Base-by-base conservation (phyloP, 2,888 invertebrate species). In the Drosophila algonquin region DNA sequence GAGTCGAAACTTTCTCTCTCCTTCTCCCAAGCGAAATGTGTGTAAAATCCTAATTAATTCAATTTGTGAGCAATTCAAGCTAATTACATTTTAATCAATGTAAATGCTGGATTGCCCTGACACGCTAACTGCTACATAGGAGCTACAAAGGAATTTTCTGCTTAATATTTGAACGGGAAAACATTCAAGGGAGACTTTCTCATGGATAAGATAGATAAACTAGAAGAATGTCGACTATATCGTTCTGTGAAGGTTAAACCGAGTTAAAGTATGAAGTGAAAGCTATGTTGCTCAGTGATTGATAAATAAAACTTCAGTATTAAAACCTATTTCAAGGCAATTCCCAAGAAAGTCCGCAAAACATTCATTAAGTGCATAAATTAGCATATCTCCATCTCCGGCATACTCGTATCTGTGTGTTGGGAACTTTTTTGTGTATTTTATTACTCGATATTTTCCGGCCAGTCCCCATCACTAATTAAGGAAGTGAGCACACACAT, bases 401-500 rank as follows among this genome's bases (percentile, higher is more conserved):
- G 30, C 30, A 2, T 8, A 21, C 21, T 21, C 21, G 21, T 21
- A 3, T 30, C n/a, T 32, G 24, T 52, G 48, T 12, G 21, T 8
- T 2, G 12, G 1, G 58, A 47, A 40, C 6, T n/a, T 35, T 53
- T 48, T 70, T 47, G 32, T 52, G 30, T 52, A 21, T 53, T 73
- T 69, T 73, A 69, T 62, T 54, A 63, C 63, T 32, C 47, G 53
- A 73, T 63, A 73, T 52, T 30, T 73, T 63, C 46, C 30, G 50
- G 55, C 18, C 55, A 21, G 51, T 55, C 50, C 9, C 18, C n/a
- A 55, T 30, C 60, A 63, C 71, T 72, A 72, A 74, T 74, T 74
- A 74, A 71, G 56, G 59, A 74, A 74, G 55, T 76, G 60, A 63
- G 52, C 72, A 71, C 71, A 73, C 73, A 63, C 72, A 60, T 62